phyloP scores from a whole-genome alignment of 2,113 vertebrate genomes.

The Engraulis encrasicolus region DNA sequence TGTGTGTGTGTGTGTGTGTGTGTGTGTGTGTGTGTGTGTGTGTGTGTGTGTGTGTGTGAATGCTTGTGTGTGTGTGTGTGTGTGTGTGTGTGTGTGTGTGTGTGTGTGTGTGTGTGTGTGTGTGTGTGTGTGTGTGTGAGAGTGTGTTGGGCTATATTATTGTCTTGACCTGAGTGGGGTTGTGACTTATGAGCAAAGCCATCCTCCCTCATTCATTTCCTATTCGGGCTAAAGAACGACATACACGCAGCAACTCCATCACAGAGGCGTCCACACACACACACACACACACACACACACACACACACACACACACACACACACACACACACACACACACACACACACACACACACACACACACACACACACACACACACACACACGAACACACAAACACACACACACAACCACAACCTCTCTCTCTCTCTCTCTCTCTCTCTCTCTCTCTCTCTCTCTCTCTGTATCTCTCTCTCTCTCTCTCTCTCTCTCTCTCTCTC shows the following conservation, averaged over 20 bases:
- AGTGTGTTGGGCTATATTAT: background rate
- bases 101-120: background rate
- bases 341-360: no score
- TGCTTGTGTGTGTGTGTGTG: background rate
- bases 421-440: no score
- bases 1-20: background rate
- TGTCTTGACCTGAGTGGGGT: background rate
- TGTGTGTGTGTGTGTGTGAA: background rate
- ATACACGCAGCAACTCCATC: conserved; percentile 22
- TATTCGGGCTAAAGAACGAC: conserved; percentile 26
- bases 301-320: no score
- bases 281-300: background rate
- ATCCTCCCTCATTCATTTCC: conserved; percentile 29
- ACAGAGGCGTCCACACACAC: background rate
- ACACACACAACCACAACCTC: no score
- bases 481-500: no score
- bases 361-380: no score
- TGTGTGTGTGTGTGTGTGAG: background rate
- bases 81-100: background rate
- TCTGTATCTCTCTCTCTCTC: no score
- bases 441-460: no score
- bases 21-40: background rate
- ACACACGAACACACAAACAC: no score
- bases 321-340: no score
- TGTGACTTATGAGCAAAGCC: conserved; percentile 29